Conservation (phyloP, 1,140 invertebrate genomes). For the Drosophila repletoides region DNA sequence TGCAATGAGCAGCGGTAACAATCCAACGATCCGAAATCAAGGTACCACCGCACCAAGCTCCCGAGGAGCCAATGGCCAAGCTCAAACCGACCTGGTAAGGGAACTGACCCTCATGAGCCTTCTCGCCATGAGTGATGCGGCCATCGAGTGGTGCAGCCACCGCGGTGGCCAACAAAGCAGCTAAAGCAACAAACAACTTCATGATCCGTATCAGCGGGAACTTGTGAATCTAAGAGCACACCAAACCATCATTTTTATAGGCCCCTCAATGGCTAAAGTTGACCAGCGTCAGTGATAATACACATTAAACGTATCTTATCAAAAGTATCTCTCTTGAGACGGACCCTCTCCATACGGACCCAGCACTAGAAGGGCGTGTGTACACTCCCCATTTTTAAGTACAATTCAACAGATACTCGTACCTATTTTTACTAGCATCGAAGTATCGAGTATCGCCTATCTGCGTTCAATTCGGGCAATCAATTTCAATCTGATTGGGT, state of each 20-base stretch:
- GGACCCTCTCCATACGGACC: slow-evolving; percentile 3
- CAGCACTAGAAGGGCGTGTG: slow-evolving; percentile 8
- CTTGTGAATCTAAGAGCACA: neutral
- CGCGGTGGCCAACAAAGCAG: slow-evolving; percentile 29
- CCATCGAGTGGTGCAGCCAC: slow-evolving; percentile 41
- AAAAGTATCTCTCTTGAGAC: slow-evolving; percentile 7
- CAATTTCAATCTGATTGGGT: slow-evolving; percentile 1
- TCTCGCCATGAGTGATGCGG: slow-evolving; percentile 61
- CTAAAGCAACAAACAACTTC: slow-evolving; percentile 38
- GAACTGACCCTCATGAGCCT: slow-evolving; percentile 57
- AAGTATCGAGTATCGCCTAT: no score
- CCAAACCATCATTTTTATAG: slow-evolving; percentile 4
- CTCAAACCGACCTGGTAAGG: slow-evolving; percentile 69
- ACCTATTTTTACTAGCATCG: no score
- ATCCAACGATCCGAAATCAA: slow-evolving; percentile 68
- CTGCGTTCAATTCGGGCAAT: neutral
- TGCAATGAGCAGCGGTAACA: slow-evolving; percentile 70
- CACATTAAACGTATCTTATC: slow-evolving; percentile 27
- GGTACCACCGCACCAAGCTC: slow-evolving; percentile 69
- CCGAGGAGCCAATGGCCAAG: slow-evolving; percentile 27
- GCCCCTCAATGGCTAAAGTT: neutral
- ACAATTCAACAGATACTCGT: no score
- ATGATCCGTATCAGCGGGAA: slow-evolving; percentile 8
- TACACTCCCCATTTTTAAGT: no score
- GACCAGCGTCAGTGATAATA: neutral